Base-by-base conservation (phyloP, 2,797 vertebrate genomes). In the Odontamblyopus rebecca region DNA sequence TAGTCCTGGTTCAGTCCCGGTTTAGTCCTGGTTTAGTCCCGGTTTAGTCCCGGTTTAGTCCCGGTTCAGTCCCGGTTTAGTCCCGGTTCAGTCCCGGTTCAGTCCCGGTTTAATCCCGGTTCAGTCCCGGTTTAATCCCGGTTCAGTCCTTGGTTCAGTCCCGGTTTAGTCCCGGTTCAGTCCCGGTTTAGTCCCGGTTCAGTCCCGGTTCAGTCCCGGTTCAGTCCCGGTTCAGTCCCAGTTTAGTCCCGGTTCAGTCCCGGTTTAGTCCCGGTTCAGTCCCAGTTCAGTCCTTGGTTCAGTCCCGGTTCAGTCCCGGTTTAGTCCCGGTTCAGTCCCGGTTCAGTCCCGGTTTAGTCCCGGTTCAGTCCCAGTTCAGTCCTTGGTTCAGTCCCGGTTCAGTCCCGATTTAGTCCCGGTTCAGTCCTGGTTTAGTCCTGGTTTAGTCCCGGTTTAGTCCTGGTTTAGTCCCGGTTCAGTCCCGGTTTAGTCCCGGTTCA, bases 41-140 rank as follows among this genome's bases (percentile, higher is more conserved):
- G 56, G 23, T 59, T 59, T 4, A 35, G 5, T 6, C 32, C 56
- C 15, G 56, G 23, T 59, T 59, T 23, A 97, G 96, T 93, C 11
- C 30, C 19, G 15, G 2, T 51, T 51, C 18, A 51, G 50, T 18
- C 16, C 50, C 18, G 50, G 15, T 51, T 51, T 18, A 18, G 50
- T 18, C 50, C 50, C 3, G 50, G 15, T 51, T 51, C 18, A 51
- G 50, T 1, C 50, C 50, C 18, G 50, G 15, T 51, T 51, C 18
- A 51, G 50, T 51, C 50, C 50, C 18, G 50, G 15, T 51, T 51
- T 18, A 51, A 16, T 51, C 16, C 50, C 18, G 50, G 15, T 51
- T 51, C 18, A 51, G 50, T 51, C 3, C 50, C 19, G 50, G 15
- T 51, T 51, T 18, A 51, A 16, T 1, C 50, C 50, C 18, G 50